Evolutionary conservation across 2,888 invertebrate genomes (phyloP).

Genomic region (Nineta flava): DNA sequence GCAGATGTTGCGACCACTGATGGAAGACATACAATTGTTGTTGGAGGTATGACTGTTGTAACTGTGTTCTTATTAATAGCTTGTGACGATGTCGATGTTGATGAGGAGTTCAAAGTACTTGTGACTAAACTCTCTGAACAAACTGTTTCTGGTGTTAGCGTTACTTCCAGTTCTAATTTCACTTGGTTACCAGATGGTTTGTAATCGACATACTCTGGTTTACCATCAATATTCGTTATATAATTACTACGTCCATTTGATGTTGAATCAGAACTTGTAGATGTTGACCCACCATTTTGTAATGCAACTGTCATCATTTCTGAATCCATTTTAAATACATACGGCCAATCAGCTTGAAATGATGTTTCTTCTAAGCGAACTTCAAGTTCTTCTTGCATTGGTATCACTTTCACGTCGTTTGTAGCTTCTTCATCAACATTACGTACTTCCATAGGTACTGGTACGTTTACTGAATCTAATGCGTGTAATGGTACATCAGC

Average conservation of each 20-base stretch:
- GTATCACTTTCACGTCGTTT: conserved; percentile 29
- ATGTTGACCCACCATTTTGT: conserved; percentile 23
- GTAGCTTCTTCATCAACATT: conserved; percentile 18
- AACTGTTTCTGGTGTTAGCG: conserved; percentile 44
- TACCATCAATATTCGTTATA: conserved; percentile 10
- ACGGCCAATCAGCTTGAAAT: conserved; percentile 31
- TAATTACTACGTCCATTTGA: conserved; percentile 5
- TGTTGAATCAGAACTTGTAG: conserved; percentile 9
- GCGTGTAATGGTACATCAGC: conserved; percentile 26
- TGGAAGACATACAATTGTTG: conserved; percentile 33
- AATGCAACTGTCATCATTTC: conserved; percentile 35
- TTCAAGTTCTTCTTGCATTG: conserved; percentile 42
- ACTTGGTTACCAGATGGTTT: conserved; percentile 25
- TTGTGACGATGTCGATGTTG: conserved; percentile 19
- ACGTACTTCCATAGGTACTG: conserved; percentile 19
- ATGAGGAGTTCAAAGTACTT: conserved; percentile 16
- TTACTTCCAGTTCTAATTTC: conserved; percentile 39
- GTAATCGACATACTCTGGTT: conserved; percentile 20
- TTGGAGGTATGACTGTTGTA: conserved; percentile 32
- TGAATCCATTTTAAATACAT: conserved; percentile 29
- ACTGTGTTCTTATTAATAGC: conserved; percentile 23
- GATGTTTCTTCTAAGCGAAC: conserved; percentile 34
- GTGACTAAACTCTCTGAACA: conserved; percentile 30
- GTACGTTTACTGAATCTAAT: conserved; percentile 20
- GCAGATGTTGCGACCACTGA: conserved; percentile 23